Percentiles rank a stretch among this genome's conserved stretches.
phyloP scores from a whole-genome alignment of 2,888 invertebrate genomes.

The Lomographa bimaculata region DNA sequence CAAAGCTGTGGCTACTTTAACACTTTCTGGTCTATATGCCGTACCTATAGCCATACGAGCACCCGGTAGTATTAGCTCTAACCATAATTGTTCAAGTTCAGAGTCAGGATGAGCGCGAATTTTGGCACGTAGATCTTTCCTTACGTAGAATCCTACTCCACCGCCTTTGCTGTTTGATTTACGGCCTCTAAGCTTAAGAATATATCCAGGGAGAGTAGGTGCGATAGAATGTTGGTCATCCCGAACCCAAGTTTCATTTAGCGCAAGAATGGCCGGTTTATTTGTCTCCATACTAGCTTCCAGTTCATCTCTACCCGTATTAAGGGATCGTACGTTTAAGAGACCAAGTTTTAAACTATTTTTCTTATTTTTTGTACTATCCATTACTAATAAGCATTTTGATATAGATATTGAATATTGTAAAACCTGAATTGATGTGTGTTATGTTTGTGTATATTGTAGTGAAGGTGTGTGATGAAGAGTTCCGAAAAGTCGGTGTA shows the following conservation, averaged over 20 bases:
- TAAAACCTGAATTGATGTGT: too few relatives aligned
- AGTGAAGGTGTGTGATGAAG: too few relatives aligned
- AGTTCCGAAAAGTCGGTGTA: too few relatives aligned
- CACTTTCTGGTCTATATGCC: constrained; percentile 27
- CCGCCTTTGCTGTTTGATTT: constrained; percentile 3
- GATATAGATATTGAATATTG: too few relatives aligned
- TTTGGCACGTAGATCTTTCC: constrained; percentile 15
- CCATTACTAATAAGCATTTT: too few relatives aligned
- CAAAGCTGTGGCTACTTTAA: too few relatives aligned
- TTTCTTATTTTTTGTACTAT: not conserved
- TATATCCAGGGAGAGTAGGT: constrained; percentile 18
- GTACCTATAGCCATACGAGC: constrained; percentile 29
- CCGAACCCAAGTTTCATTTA: constrained; percentile 26
- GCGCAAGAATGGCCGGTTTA: constrained; percentile 23
- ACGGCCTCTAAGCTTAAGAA: constrained; percentile 6
- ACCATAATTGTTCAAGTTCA: constrained; percentile 32
- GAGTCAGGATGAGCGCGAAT: constrained; percentile 20
- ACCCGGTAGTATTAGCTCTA: constrained; percentile 27
- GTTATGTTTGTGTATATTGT: too few relatives aligned
- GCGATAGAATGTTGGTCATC: constrained; percentile 14
- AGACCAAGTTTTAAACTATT: constrained; percentile 28
- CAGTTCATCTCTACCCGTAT: constrained; percentile 33
- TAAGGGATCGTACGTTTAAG: constrained; percentile 32
- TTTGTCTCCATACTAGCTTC: constrained; percentile 11
- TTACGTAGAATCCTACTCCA: constrained; percentile 12